A percentile compares a stretch with the other conserved stretches of the same genome.
Evolutionary conservation across 2,113 vertebrate genomes (phyloP).

Genomic region (Emydura subglobosa): DNA sequence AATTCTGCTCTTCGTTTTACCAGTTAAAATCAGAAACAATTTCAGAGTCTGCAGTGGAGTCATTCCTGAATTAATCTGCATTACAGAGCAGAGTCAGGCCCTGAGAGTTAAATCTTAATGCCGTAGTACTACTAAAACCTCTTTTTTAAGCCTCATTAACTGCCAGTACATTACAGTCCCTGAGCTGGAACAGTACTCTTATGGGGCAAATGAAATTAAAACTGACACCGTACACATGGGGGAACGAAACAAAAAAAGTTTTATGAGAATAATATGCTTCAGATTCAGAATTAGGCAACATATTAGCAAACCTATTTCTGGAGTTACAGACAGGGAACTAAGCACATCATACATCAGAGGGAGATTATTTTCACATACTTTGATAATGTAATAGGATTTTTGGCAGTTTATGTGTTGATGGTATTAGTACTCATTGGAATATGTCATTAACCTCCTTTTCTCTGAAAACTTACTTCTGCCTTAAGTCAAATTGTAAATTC

Average conservation of each 20-base stretch:
- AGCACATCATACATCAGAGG: not conserved
- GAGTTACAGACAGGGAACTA: not conserved
- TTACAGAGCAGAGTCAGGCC: not conserved
- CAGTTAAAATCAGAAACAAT: not conserved
- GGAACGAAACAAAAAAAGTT: not conserved
- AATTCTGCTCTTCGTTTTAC: not conserved
- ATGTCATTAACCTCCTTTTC: constrained; percentile 17
- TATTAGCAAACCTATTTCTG: not conserved
- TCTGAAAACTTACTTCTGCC: constrained; percentile 28
- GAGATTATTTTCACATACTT: constrained; percentile 12
- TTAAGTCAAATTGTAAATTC: constrained; percentile 63
- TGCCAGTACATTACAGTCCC: not conserved
- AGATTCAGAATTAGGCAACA: constrained; percentile 26
- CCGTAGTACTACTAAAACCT: not conserved
- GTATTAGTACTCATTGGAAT: not conserved
- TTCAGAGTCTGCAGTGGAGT: not conserved
- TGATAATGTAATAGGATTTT: not conserved
- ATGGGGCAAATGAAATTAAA: constrained; percentile 46
- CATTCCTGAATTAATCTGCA: not conserved
- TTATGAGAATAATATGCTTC: not conserved
- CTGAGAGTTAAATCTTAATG: constrained; percentile 14
- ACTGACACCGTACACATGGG: not conserved
- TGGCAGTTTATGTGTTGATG: not conserved
- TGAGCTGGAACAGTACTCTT: not conserved
- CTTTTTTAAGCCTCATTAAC: constrained; percentile 22